Evolutionary conservation across 2,888 invertebrate species (phyloP).

Genomic region (Agriotes lineatus): DNA sequence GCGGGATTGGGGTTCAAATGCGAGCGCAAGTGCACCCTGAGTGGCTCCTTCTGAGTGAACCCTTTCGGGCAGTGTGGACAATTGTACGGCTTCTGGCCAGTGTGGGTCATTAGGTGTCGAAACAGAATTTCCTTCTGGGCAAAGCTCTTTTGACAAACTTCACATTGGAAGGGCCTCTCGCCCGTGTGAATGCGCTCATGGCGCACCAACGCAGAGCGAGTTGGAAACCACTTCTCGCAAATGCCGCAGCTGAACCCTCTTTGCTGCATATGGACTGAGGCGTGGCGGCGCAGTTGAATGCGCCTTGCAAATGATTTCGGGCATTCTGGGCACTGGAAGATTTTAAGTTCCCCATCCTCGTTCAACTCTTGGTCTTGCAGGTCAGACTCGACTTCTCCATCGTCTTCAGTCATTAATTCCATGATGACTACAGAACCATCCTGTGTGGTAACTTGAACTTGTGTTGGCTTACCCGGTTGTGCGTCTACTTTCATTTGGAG

Average conservation of each 20-base stretch:
- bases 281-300: slow-evolving; percentile 73
- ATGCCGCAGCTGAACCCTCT: slow-evolving; percentile 71
- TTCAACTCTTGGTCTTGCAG: slow-evolving; percentile 53
- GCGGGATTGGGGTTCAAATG: slow-evolving; percentile 71
- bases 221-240: slow-evolving; percentile 78
- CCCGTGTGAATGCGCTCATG: slow-evolving; percentile 80
- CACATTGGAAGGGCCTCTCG: slow-evolving; percentile 69
- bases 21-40: slow-evolving; percentile 73
- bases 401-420: slow-evolving; percentile 65
- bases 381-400: slow-evolving; percentile 46
- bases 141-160: slow-evolving; percentile 73
- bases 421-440: slow-evolving; percentile 68
- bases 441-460: slow-evolving; percentile 66
- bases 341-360: slow-evolving; percentile 64
- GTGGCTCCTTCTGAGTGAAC: slow-evolving; percentile 80
- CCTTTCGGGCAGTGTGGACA: slow-evolving; percentile 76
- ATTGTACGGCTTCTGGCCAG: slow-evolving; percentile 74
- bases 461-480: slow-evolving; percentile 61
- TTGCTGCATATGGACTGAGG: slow-evolving; percentile 73
- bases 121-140: slow-evolving; percentile 80
- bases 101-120: slow-evolving; percentile 73
- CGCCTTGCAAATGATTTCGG: slow-evolving; percentile 74
- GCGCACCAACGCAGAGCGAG: slow-evolving; percentile 75
- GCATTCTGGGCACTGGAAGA: slow-evolving; percentile 74
- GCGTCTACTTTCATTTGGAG: slow-evolving; percentile 63